Percentiles rank a stretch among this genome's conserved stretches.
These are phyloP conservation scores for Ectemnius cavifrons DNA, from an alignment of 2,888 invertebrate species.

Conservation along the genomic window DNA sequence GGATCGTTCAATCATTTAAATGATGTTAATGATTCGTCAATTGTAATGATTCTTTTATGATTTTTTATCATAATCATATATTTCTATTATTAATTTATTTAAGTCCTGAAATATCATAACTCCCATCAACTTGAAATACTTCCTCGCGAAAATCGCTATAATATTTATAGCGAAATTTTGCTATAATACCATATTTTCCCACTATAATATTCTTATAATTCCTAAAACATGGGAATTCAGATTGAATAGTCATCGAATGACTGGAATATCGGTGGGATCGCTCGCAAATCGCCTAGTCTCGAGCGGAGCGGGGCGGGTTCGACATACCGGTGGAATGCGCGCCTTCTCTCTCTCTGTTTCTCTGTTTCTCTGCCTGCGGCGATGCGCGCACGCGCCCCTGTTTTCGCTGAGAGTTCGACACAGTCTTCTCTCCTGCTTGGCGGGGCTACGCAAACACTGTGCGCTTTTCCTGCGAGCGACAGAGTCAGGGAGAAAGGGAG, in stretches of 20 bases:
- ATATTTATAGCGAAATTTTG: too few species aligned
- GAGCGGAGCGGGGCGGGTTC: slow-evolving; percentile 27
- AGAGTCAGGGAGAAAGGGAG: neutral
- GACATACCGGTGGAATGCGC: slow-evolving; percentile 47
- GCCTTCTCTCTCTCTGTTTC: neutral
- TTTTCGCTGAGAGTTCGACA: slow-evolving; percentile 13
- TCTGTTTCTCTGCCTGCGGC: neutral
- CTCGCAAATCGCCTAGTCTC: slow-evolving; percentile 17
- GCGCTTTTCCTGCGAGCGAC: slow-evolving; percentile 43
- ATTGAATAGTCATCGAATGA: neutral
- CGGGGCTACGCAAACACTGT: slow-evolving; percentile 27
- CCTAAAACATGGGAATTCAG: too few species aligned
- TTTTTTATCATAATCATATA: too few species aligned
- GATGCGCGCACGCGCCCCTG: slow-evolving; percentile 39
- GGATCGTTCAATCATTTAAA: too few species aligned
- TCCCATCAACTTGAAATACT: too few species aligned
- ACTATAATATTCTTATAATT: too few species aligned
- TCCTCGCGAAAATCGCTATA: too few species aligned
- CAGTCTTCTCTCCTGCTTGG: slow-evolving; percentile 3
- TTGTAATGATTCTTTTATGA: too few species aligned
- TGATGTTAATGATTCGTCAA: too few species aligned
- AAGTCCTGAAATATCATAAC: too few species aligned
- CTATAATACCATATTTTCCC: too few species aligned
- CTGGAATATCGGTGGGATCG: slow-evolving; percentile 7
- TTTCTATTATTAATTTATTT: too few species aligned